A percentile compares a stretch with the other conserved stretches of the same genome.
phyloP scores from a whole-genome alignment of 1,140 invertebrate species.

The Drosophila azteca region DNA sequence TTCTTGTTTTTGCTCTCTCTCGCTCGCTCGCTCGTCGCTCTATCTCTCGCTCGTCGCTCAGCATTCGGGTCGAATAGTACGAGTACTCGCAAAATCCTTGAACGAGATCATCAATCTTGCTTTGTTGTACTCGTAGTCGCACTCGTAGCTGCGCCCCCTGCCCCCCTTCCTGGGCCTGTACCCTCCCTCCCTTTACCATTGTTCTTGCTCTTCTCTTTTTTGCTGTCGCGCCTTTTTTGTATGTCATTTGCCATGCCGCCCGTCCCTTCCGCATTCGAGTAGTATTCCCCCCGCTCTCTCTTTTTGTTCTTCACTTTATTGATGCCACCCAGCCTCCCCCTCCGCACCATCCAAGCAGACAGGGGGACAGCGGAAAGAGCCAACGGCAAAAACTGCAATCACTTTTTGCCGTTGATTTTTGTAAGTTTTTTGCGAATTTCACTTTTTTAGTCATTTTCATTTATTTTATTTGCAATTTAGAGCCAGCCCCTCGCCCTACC shows the following conservation, averaged over 20 bases:
- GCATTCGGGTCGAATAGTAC: not conserved
- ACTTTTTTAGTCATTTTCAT: conserved; percentile 62
- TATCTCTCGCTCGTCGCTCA: not conserved
- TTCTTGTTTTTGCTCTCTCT: not conserved
- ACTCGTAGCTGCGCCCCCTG: not conserved
- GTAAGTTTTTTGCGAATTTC: conserved; percentile 53
- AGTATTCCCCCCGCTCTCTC: too few relatives aligned
- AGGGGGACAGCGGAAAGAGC: not conserved
- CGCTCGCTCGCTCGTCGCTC: too few relatives aligned
- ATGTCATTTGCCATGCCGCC: not conserved
- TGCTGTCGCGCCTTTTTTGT: conserved; percentile 14
- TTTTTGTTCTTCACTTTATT: not conserved
- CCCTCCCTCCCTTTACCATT: too few relatives aligned
- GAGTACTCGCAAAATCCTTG: conserved; percentile 36
- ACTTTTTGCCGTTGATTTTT: conserved; percentile 6
- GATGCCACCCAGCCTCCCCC: not conserved
- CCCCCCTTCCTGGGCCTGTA: too few relatives aligned
- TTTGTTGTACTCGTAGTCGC: conserved; percentile 8
- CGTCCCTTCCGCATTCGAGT: not conserved
- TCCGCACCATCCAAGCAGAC: not conserved
- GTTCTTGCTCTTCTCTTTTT: conserved; percentile 12
- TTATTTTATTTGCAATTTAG: conserved; percentile 63
- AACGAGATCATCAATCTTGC: conserved; percentile 52
- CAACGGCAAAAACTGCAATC: conserved; percentile 1
- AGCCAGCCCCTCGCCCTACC: not conserved